phyloP scores from a whole-genome alignment of 2,888 invertebrate species.

The Phytoseiulus persimilis region DNA sequence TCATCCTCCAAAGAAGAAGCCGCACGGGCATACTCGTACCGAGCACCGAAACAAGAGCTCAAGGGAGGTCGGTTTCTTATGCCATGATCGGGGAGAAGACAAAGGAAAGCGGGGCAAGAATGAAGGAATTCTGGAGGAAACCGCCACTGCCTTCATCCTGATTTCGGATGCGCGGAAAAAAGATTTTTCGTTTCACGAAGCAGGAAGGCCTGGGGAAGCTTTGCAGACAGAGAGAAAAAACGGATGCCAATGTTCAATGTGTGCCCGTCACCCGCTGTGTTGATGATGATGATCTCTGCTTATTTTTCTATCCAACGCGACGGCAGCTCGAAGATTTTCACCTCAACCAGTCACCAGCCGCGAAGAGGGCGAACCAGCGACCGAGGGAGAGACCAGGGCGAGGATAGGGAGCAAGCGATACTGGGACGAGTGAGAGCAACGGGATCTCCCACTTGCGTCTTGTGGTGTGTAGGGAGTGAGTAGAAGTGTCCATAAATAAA shows the following conservation, averaged over 20 bases:
- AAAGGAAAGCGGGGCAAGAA: neutral
- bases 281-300: slow-evolving; percentile 5
- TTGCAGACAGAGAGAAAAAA: neutral
- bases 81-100: neutral
- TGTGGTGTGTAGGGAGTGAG: neutral
- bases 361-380: neutral
- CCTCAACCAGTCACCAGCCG: neutral
- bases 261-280: neutral
- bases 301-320: slow-evolving; percentile 5
- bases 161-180: slow-evolving; percentile 5
- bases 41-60: neutral
- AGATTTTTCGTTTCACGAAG: neutral
- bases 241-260: neutral
- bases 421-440: neutral
- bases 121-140: neutral
- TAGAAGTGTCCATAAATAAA: slow-evolving; percentile 33
- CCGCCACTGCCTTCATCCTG: neutral
- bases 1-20: too few relatives aligned
- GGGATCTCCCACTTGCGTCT: neutral
- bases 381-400: neutral
- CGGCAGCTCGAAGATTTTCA: neutral
- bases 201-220: neutral
- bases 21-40: neutral
- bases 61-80: neutral
- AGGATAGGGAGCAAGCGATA: neutral